Evolutionary conservation across 1,140 invertebrate genomes (phyloP).

Genomic region (Probaryconus sp.): DNA sequence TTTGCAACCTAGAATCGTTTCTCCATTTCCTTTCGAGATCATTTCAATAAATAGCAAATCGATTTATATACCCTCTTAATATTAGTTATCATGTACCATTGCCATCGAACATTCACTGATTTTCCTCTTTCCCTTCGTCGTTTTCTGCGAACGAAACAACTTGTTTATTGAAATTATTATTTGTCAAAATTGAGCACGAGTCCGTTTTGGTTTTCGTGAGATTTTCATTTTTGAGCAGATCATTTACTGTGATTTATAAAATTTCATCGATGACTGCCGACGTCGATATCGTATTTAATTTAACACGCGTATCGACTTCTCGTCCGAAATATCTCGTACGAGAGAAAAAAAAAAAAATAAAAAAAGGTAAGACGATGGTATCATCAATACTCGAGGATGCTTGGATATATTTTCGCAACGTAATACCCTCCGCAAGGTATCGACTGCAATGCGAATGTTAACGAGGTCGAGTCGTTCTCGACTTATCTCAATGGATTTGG

Average conservation of each 20-base stretch:
- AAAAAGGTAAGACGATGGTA: conserved; percentile 18
- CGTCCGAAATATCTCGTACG: conserved; percentile 20
- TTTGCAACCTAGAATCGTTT: too few relatives aligned
- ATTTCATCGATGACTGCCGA: conserved; percentile 16
- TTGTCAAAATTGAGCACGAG: conserved; percentile 1
- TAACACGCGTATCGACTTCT: conserved; percentile 24
- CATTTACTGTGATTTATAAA: conserved; percentile 31
- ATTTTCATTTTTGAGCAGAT: conserved; percentile 9
- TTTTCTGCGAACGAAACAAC: too few relatives aligned
- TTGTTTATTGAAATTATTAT: conserved; percentile 14
- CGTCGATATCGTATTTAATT: conserved; percentile 26
- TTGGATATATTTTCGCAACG: conserved; percentile 29
- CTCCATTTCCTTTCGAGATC: too few relatives aligned
- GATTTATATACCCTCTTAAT: too few relatives aligned
- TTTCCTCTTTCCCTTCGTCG: too few relatives aligned
- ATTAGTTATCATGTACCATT: too few relatives aligned
- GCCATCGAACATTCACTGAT: too few relatives aligned
- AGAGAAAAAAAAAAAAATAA: neutral
- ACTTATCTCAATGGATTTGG: conserved; percentile 18
- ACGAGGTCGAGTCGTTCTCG: conserved; percentile 28
- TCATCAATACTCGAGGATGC: conserved; percentile 25
- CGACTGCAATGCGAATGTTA: conserved; percentile 33
- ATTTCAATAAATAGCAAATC: too few relatives aligned
- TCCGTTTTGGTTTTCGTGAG: neutral
- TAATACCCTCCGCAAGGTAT: conserved; percentile 31